These are phyloP conservation scores for Sakesphorus luctuosus DNA, from an alignment of 2,113 vertebrate genomes.

Conservation along the genomic window DNA sequence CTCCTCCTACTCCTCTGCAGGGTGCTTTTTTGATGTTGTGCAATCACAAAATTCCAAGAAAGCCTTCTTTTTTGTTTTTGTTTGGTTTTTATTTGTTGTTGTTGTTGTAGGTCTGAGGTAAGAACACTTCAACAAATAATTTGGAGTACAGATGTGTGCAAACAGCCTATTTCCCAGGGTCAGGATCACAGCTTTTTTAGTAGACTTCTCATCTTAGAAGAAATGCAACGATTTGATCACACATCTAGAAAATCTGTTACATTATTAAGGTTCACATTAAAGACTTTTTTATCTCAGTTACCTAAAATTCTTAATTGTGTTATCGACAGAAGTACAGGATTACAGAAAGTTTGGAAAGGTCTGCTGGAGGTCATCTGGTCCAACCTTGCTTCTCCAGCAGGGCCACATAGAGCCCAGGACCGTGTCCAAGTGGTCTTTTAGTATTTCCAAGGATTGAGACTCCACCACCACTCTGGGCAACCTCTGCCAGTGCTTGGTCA, in stretches of 20 bases:
- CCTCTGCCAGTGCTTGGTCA: fast-evolving
- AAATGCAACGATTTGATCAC: not conserved
- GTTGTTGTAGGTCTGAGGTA: conserved; percentile 11
- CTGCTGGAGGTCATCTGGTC: too few species aligned
- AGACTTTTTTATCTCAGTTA: not conserved
- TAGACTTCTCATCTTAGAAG: not conserved
- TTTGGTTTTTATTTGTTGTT: too few species aligned
- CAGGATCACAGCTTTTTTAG: not conserved
- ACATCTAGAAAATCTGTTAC: not conserved
- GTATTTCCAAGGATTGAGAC: not conserved
- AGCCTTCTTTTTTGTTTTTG: not conserved
- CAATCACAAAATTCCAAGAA: conserved; percentile 42
- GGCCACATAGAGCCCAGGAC: not conserved
- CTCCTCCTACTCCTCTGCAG: not conserved
- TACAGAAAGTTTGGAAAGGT: not conserved
- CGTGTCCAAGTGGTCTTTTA: fast-evolving
- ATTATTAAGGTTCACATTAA: not conserved
- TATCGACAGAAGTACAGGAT: not conserved
- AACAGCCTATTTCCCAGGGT: not conserved
- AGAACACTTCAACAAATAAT: conserved; percentile 46
- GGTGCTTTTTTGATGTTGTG: not conserved
- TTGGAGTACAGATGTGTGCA: conserved; percentile 22
- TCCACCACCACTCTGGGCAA: not conserved
- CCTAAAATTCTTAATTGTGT: not conserved
- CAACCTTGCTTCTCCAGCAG: not conserved